Base-by-base conservation (phyloP, 2,888 invertebrate species). In the Coelopa pilipes region DNA sequence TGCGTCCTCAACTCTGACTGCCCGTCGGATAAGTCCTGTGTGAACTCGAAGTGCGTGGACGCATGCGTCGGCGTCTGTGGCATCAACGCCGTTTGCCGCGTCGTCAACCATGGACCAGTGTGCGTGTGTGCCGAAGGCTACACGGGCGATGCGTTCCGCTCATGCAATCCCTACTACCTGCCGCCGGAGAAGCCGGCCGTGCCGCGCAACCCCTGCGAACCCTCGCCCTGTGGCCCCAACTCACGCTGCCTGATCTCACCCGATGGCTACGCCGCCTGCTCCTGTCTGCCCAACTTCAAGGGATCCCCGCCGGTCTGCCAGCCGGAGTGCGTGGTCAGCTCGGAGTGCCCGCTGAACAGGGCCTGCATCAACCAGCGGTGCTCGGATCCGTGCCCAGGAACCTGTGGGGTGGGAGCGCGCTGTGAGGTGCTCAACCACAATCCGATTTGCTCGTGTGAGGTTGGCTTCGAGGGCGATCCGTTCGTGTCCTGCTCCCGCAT, bases 241-340 rank as follows among this genome's bases (percentile, higher is more conserved):
- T 90, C 92, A 89, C 89, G 92, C 80, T 92, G 92, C 76, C 96
- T 24, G 95, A 96, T n/a, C 84, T 95, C 96, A 7, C 95, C 95
- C 83, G 90, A 87, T 84, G 76, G 89, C 47, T 2, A 7, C 34
- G 90, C 91, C 0, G 86, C 89, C 17, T 93, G 93, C 81, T 89
- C 89, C 15, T 93, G 93, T 81, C 83, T 91, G 62, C 88, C 90
- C 1, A 90, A 90, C 70, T 92, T 90, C 80, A 87, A 89, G 10
- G 93, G 93, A 45, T 87, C 90, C 67, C 92, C 93, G 66, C 94
- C 94, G 5, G 90, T 92, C 77, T 94, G 94, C 82, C 90, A 92
- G 78, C 94, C 94, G 13, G 94, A 95, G 87, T 95, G 95, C 84
- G 90, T 93, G 62, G 90, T 90, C 74, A 93, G 94, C 78, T 89